These are phyloP conservation scores for Chaenocephalus aceratus DNA, from an alignment of 2,113 vertebrate genomes.

Conservation along the genomic window DNA sequence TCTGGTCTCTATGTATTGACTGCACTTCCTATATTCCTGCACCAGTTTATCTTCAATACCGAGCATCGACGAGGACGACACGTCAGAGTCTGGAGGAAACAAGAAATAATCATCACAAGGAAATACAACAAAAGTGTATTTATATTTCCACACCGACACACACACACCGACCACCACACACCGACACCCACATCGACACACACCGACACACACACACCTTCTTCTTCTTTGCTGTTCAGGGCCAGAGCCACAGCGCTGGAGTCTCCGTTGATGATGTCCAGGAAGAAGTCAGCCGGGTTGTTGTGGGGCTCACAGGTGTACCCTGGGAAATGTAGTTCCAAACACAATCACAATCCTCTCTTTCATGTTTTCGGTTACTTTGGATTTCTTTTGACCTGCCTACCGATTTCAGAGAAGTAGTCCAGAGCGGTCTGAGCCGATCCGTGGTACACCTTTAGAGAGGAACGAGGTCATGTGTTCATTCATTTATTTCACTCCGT, in stretches of 20 bases:
- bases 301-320: conserved; percentile 92
- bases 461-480: too few species aligned
- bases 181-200: too few species aligned
- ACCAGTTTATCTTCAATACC: conserved; percentile 86
- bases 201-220: background rate
- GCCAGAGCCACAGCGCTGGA: conserved; percentile 81
- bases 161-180: too few species aligned
- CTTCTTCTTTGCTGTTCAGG: conserved; percentile 49
- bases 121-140: background rate
- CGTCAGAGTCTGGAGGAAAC: conserved; percentile 38
- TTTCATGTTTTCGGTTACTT: rapidly evolving
- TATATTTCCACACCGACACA: too few species aligned
- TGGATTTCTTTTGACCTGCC: background rate
- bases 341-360: background rate
- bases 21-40: conserved; percentile 83
- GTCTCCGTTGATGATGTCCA: conserved; percentile 95
- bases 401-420: conserved; percentile 90
- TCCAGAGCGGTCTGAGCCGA: conserved; percentile 83
- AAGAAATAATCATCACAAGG: rapidly evolving
- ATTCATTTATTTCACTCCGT: too few species aligned
- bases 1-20: conserved; percentile 80
- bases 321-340: conserved; percentile 80
- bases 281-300: conserved; percentile 96
- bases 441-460: conserved; percentile 88
- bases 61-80: conserved; percentile 10